A percentile compares a stretch with the other conserved stretches of the same genome.
phyloP scores from a whole-genome alignment of 2,797 vertebrate species.

The Pseudochirops cupreus region DNA sequence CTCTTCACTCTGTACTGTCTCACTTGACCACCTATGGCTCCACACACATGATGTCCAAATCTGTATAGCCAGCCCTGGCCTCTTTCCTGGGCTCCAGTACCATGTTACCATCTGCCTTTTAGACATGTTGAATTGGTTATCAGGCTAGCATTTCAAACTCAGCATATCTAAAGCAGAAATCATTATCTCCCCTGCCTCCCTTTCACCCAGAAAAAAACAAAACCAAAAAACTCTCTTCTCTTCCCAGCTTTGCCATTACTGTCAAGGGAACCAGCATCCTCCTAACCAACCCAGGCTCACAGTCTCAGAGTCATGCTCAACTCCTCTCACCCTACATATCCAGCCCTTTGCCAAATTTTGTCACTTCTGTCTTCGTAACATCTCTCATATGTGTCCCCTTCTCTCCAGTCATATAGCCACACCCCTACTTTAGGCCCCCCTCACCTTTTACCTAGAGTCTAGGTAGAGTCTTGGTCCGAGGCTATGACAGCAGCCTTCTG shows the following conservation, averaged over 20 bases:
- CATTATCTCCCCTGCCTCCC: not conserved
- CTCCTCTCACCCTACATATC: no score
- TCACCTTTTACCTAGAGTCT: not conserved
- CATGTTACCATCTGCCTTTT: not conserved
- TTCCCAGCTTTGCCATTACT: not conserved
- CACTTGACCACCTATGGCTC: not conserved
- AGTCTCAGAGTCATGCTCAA: no score
- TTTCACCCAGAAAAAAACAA: not conserved
- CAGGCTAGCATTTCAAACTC: not conserved
- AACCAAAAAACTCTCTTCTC: not conserved
- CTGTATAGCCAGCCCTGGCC: not conserved
- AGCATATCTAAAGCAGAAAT: not conserved
- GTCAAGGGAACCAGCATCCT: no score
- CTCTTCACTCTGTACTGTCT: not conserved
- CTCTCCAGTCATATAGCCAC: not conserved
- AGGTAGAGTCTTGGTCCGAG: no score
- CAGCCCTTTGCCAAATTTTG: not conserved
- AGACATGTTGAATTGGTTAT: not conserved
- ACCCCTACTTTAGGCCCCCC: not conserved
- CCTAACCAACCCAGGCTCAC: no score
- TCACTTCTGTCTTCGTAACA: not conserved
- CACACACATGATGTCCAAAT: not conserved
- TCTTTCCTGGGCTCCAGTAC: not conserved
- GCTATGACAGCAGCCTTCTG: not conserved
- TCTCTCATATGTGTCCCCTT: not conserved